Evolutionary conservation across 2,113 vertebrate species (phyloP).

Genomic region (Antennarius striatus): DNA sequence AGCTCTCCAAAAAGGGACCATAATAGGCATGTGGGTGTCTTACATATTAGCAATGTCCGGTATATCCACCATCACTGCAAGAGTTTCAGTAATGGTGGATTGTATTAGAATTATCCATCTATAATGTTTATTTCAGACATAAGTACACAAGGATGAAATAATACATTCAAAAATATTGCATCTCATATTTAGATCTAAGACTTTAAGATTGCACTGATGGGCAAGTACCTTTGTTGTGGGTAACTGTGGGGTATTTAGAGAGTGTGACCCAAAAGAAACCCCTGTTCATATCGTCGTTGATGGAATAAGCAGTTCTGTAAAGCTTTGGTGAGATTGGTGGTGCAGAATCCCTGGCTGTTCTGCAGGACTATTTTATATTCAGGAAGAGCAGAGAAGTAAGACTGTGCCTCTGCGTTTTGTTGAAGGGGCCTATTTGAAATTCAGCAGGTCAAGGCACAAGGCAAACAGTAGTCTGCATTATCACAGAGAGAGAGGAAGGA

Average conservation of each 20-base stretch:
- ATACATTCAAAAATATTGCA: no score
- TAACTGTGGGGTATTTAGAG: not conserved
- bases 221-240: not conserved
- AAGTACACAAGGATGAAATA: no score
- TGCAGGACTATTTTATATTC: conserved; percentile 69
- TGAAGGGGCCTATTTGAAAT: conserved; percentile 70
- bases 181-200: no score
- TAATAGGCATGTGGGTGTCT: no score
- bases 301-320: conserved; percentile 28
- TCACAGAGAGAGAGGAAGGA: conserved; percentile 49
- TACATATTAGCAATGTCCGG: no score
- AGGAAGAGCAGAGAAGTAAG: conserved; percentile 55
- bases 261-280: not conserved
- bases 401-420: conserved; percentile 52
- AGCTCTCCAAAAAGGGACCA: not conserved
- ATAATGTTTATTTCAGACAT: no score
- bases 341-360: conserved; percentile 37
- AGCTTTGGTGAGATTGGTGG: conserved; percentile 13
- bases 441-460: conserved; percentile 65
- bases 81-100: no score
- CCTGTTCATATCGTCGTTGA: not conserved
- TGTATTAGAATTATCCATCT: no score
- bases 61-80: no score
- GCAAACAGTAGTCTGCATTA: conserved; percentile 68
- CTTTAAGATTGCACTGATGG: no score